These are phyloP conservation scores for Colistium nudipinnis DNA, from an alignment of 2,113 vertebrate genomes.

Conservation along the genomic window DNA sequence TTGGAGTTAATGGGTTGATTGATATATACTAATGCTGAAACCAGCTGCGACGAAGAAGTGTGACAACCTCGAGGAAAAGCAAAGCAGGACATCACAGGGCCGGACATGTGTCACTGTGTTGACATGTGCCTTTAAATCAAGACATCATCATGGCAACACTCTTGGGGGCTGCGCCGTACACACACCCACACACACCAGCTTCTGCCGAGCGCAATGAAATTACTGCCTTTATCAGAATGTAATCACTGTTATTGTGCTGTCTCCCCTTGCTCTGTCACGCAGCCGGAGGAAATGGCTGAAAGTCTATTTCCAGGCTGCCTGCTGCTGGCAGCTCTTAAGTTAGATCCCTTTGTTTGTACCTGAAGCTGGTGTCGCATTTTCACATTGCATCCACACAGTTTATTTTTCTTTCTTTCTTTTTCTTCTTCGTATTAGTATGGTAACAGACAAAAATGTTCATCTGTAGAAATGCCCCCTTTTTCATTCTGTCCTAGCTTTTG, in stretches of 20 bases:
- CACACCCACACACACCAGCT: constrained; percentile 8
- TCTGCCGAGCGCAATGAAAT: constrained; percentile 40
- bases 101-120: neutral
- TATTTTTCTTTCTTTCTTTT: neutral
- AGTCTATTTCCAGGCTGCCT: constrained; percentile 50
- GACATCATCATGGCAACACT: constrained; percentile 15
- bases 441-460: no score
- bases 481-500: constrained; percentile 1
- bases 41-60: neutral
- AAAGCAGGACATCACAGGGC: neutral
- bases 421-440: no score
- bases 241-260: constrained; percentile 59
- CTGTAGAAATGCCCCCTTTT: no score
- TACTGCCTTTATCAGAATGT: constrained; percentile 52
- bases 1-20: neutral
- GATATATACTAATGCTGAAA: no score
- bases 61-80: no score
- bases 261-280: constrained; percentile 31
- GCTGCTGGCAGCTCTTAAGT: constrained; percentile 37
- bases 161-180: constrained; percentile 5
- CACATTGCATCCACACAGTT: no score
- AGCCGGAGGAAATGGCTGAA: constrained; percentile 40
- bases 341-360: constrained; percentile 3
- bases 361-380: neutral
- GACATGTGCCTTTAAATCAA: constrained; percentile 22